Evolutionary conservation across 2,113 vertebrate species (phyloP).

Genomic region (Spermophilus dauricus): DNA sequence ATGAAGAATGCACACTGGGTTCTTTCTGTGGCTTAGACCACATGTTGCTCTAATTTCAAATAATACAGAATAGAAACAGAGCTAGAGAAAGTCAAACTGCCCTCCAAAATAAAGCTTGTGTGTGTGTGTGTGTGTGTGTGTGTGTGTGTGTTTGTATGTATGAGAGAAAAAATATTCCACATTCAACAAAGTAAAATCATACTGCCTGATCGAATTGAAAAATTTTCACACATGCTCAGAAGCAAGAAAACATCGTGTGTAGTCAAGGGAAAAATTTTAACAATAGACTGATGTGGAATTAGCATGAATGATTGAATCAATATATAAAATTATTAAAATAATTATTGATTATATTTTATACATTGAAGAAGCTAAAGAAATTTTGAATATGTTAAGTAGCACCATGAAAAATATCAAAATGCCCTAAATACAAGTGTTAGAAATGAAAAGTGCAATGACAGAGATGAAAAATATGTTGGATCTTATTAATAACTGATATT

Average conservation of each 20-base stretch:
- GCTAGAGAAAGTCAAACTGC: not conserved
- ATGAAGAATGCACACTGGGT: no score
- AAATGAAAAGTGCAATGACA: not conserved
- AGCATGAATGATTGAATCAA: not conserved
- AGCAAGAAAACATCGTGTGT: not conserved
- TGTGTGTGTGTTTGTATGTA: not conserved
- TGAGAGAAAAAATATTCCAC: not conserved
- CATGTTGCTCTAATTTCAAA: not conserved
- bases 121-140: accelerated
- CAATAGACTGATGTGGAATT: not conserved
- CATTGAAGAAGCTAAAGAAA: not conserved
- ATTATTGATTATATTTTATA: not conserved
- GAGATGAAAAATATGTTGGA: not conserved
- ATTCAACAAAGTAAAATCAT: not conserved
- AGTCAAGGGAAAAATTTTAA: not conserved
- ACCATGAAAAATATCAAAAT: not conserved
- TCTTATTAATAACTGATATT: not conserved
- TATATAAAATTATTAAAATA: not conserved
- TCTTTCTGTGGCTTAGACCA: not conserved
- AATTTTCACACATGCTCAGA: not conserved
- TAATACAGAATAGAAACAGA: not conserved
- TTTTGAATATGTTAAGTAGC: not conserved
- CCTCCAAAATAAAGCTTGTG: not conserved
- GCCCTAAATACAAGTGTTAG: not conserved
- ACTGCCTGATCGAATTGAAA: not conserved